Conservation (phyloP, 2,888 invertebrate species). For the Augochlorella aurata region DNA sequence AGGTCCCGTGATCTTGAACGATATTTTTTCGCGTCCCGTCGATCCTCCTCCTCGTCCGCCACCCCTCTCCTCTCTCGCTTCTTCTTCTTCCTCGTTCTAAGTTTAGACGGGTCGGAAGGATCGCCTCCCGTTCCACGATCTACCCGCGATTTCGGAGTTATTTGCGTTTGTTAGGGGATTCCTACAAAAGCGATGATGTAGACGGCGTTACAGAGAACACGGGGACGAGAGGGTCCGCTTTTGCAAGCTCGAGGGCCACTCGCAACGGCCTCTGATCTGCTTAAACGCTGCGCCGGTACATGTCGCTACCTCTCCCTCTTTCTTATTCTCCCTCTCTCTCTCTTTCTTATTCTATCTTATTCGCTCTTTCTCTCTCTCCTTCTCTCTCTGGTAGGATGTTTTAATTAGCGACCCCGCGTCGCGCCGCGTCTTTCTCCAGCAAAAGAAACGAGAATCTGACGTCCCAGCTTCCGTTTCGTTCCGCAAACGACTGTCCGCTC, state of each 20-base stretch:
- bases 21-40: constrained; percentile 47
- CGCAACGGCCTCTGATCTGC: constrained; percentile 22
- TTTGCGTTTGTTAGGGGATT: constrained; percentile 67
- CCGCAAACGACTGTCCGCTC: not conserved
- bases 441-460: not conserved
- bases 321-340: no score
- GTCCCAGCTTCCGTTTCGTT: not conserved
- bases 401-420: constrained; percentile 12
- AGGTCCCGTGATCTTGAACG: constrained; percentile 54
- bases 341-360: no score
- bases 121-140: constrained; percentile 62
- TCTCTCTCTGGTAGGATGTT: not conserved
- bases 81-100: constrained; percentile 77
- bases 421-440: not conserved
- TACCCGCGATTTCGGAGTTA: constrained; percentile 59
- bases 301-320: not conserved
- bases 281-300: constrained; percentile 13
- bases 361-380: no score
- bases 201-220: constrained; percentile 55
- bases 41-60: constrained; percentile 3
- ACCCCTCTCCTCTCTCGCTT: constrained; percentile 22
- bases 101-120: constrained; percentile 70
- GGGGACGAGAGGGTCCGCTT: constrained; percentile 33
- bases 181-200: constrained; percentile 66
- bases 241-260: constrained; percentile 11